Evolutionary conservation across 53 echinoderm and acorn worm genomes (phyloP).

Genomic region (Echinometra lucunter): DNA sequence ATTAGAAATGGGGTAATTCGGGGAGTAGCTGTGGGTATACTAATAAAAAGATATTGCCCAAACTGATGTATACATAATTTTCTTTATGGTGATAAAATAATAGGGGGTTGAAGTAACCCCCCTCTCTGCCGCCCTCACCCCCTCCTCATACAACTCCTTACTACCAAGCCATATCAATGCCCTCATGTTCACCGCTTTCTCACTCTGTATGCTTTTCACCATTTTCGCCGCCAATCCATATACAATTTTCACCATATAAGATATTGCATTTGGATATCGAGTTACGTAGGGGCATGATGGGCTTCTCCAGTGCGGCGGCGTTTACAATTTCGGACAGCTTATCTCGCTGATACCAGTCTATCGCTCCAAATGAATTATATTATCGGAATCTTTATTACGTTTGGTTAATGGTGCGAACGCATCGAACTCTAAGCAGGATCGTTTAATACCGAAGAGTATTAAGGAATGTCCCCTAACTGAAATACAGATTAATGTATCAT

Average conservation of each 20-base stretch:
- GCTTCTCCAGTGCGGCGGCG: not conserved
- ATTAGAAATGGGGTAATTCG: too few species aligned
- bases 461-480: too few species aligned
- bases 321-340: slow-evolving; percentile 8
- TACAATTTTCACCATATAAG: not conserved
- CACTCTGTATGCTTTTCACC: not conserved
- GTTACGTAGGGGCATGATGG: not conserved
- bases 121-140: not conserved
- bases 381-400: not conserved
- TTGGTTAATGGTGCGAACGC: not conserved
- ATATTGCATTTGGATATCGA: not conserved
- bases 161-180: not conserved
- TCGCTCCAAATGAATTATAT: not conserved
- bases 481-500: too few species aligned
- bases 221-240: slow-evolving; percentile 14
- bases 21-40: too few species aligned
- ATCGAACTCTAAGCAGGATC: not conserved
- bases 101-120: too few species aligned
- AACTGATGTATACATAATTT: too few species aligned
- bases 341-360: not conserved
- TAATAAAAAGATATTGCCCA: too few species aligned
- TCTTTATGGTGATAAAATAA: too few species aligned
- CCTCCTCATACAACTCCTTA: not conserved
- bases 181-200: not conserved
- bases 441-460: not conserved